phyloP scores from a whole-genome alignment of 2,888 invertebrate genomes.

The Perithous albicinctus region DNA sequence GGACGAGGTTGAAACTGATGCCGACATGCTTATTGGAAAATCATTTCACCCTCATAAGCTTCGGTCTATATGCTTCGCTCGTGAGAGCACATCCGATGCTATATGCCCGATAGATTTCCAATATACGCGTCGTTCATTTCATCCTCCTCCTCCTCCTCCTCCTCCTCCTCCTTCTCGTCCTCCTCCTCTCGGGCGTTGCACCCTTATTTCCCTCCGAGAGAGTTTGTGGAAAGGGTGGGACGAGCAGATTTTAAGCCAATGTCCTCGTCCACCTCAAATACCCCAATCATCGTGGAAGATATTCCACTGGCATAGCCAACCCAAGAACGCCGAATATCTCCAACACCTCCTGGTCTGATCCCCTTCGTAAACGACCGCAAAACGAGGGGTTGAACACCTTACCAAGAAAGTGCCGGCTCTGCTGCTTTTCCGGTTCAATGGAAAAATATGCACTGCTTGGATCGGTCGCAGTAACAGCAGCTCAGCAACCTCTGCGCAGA shows the following conservation, averaged over 20 bases:
- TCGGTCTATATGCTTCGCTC: conserved; percentile 56
- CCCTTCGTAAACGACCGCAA: conserved; percentile 34
- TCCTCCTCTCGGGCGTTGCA: conserved; percentile 11
- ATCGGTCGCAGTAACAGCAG: conserved; percentile 15
- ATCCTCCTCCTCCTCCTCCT: too few species aligned
- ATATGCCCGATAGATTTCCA: conserved; percentile 70
- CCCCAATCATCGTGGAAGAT: conserved; percentile 42
- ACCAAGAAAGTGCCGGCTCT: conserved; percentile 53
- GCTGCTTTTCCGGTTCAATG: conserved; percentile 60
- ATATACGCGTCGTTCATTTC: conserved; percentile 66
- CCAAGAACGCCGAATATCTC: conserved; percentile 31
- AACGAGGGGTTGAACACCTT: conserved; percentile 39
- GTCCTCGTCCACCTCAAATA: conserved; percentile 43
- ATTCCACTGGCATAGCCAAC: conserved; percentile 41
- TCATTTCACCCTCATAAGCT: conserved; percentile 71
- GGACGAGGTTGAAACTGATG: conserved; percentile 46
- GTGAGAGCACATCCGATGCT: conserved; percentile 38
- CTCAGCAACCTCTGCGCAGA: conserved; percentile 5
- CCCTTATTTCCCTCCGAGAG: neutral
- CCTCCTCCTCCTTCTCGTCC: too few species aligned
- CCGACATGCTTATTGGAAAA: conserved; percentile 75
- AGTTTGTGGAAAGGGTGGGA: too few species aligned
- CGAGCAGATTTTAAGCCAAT: conserved; percentile 49
- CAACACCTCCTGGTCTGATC: conserved; percentile 28
- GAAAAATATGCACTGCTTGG: conserved; percentile 59